A percentile compares a stretch with the other conserved stretches of the same genome.
Evolutionary conservation across 2,113 vertebrate species (phyloP).

Genomic region (Daphoenositta chrysoptera): DNA sequence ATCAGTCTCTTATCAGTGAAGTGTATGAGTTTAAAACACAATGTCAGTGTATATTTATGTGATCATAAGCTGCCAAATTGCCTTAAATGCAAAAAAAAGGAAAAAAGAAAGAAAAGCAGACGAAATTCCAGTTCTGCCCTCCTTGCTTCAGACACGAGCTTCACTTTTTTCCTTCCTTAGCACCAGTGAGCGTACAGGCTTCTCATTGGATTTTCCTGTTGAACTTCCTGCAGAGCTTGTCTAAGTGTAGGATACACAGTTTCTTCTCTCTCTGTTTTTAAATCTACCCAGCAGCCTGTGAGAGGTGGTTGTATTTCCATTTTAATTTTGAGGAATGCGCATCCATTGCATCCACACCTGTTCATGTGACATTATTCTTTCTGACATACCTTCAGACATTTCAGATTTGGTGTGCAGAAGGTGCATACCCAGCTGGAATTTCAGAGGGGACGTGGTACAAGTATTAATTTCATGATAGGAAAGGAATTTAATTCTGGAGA

Average conservation of each 20-base stretch:
- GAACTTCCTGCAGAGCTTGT: neutral
- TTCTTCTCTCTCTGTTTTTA: neutral
- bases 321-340: neutral
- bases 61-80: neutral
- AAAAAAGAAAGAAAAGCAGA: neutral
- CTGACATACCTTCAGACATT: neutral
- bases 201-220: neutral
- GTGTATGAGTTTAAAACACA: neutral
- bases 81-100: neutral
- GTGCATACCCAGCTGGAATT: neutral
- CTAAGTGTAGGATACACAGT: neutral
- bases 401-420: fast-evolving
- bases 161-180: neutral
- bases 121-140: neutral
- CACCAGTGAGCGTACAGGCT: fast-evolving
- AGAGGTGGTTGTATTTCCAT: neutral
- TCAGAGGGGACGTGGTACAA: neutral
- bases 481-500: neutral
- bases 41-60: neutral
- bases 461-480: neutral
- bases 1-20: neutral
- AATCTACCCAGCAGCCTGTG: neutral
- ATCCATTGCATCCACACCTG: neutral
- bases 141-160: neutral
- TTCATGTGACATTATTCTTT: neutral